Evolutionary conservation across 64 coral and sea anemone species (phyloP), one percentile per base, ranked within the genome.

Genomic region (Stylophora pistillata): DNA sequence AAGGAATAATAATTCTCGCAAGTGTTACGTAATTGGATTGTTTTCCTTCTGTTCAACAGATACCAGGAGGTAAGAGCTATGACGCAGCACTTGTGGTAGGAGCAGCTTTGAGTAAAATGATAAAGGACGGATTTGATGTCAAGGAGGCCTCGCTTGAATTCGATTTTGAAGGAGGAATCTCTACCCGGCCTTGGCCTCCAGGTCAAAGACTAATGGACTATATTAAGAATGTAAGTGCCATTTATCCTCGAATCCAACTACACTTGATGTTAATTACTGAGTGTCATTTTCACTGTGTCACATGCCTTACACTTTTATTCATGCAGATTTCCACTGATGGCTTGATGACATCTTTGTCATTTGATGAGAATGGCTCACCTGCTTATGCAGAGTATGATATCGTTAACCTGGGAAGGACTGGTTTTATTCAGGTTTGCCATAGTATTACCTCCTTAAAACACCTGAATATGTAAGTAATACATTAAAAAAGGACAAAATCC

Each of bases 371-470:
- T 27, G 89, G 89, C 56, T 91, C 89, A 16, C 89, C 89, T 1
- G 37, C 21, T 31, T 71, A 78, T 56, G 72, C 89, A 30, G 73
- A 91, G 54, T 91, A 91, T 56, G 89, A 91, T 54, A 86, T 91
- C 7, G 89, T 91, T 23, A 91, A 91, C 89, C 64, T 91, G 32
- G 89, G 81, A 61, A 91, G 89, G 20, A 76, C 81, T 5, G 89
- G 89, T 10, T 91, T 91, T 55, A 55, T 91, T 54, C 30, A 91
- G 65, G 89, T 91, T 23, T 33, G 71, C 53, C 15, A 30, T n/a
- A n/a, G n/a, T n/a, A n/a, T n/a, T n/a, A n/a, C n/a, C n/a, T n/a
- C n/a, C n/a, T n/a, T n/a, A n/a, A n/a, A n/a, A n/a, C n/a, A n/a
- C n/a, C n/a, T n/a, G n/a, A n/a, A n/a, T n/a, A n/a, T n/a, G n/a